Base-by-base conservation (phyloP, 2,113 vertebrate species). In the Sigmodon hispidus region DNA sequence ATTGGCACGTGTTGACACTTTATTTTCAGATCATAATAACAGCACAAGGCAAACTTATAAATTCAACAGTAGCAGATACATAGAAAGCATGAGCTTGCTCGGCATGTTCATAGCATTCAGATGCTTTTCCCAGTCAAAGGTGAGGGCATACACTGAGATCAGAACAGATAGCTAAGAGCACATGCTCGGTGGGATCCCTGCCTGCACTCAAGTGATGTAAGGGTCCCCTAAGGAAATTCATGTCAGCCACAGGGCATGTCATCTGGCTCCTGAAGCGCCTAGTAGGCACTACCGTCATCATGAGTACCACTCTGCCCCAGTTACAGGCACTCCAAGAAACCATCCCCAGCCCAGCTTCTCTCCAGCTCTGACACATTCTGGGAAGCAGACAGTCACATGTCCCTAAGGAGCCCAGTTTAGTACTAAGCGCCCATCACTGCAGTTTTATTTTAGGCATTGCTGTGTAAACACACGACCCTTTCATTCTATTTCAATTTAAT, bases 401-500 rank as follows among this genome's bases (percentile, higher is more conserved):
- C 90, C 87, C 91, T 5, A 3, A 96, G 77, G 85, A 97, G 76
- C 61, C 70, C 55, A 19, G 67, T 95, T 97, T 57, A 76, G 67
- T 83, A 61, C 94, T 87, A 67, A 96, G 76, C 75, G 76, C 76
- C 94, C 81, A 89, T 94, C 70, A 72, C 80, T 34, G 48, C 91
- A 83, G 79, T 94, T 93, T 94, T 92, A 95, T 96, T 95, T 96
- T 77, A 93, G 96, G 88, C 94, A n/a, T 93, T 50, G 0, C 92
- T 96, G 67, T 95, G 92, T 95, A 96, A 97, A 97, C 93, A 97
- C 76, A 94, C 84, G 73, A 97, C 92, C 96, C 96, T 96, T 95
- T 97, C 95, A 98, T 96, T 97, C 94, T 92, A 95, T 96, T 96
- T 89, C 90, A 59, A 91, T 93, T 97, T 95, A 96, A 79, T 98